Evolutionary conservation across 2,888 invertebrate species (phyloP).

Genomic region (Clanis bilineata): DNA sequence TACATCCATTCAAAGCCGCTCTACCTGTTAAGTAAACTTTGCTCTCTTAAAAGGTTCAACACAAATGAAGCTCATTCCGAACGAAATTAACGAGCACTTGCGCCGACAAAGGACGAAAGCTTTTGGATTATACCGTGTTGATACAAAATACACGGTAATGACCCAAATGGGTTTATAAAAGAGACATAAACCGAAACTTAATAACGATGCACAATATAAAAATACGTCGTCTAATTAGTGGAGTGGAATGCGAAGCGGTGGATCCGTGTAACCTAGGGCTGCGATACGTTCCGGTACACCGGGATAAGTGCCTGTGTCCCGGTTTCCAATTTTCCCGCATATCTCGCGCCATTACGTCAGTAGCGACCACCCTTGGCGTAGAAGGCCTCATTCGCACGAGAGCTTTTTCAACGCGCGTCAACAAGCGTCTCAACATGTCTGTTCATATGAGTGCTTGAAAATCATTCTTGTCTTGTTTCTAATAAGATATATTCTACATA

Average conservation of each 20-base stretch:
- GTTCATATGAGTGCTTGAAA: no score
- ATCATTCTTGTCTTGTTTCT: no score
- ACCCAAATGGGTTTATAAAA: slow-evolving; percentile 34
- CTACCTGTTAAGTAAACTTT: slow-evolving; percentile 37
- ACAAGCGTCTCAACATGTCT: no score
- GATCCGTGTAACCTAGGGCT: no score
- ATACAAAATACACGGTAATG: slow-evolving; percentile 34
- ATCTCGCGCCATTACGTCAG: no score
- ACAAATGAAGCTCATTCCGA: slow-evolving; percentile 30
- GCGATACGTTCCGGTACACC: no score
- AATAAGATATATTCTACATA: no score
- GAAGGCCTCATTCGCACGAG: no score
- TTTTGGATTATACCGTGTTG: slow-evolving; percentile 25
- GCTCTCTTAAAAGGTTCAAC: slow-evolving; percentile 36
- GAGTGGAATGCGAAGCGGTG: slow-evolving; percentile 38
- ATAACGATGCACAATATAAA: slow-evolving; percentile 39
- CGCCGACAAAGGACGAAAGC: slow-evolving; percentile 20
- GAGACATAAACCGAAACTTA: slow-evolving; percentile 39
- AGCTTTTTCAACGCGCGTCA: no score
- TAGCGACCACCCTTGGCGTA: no score
- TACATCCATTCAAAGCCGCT: slow-evolving; percentile 48
- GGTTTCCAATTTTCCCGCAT: no score
- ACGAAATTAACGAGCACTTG: slow-evolving; percentile 31
- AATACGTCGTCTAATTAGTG: slow-evolving; percentile 44
- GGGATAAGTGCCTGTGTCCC: no score